phyloP scores from a whole-genome alignment of 2,797 vertebrate species.

The Argya squamiceps region DNA sequence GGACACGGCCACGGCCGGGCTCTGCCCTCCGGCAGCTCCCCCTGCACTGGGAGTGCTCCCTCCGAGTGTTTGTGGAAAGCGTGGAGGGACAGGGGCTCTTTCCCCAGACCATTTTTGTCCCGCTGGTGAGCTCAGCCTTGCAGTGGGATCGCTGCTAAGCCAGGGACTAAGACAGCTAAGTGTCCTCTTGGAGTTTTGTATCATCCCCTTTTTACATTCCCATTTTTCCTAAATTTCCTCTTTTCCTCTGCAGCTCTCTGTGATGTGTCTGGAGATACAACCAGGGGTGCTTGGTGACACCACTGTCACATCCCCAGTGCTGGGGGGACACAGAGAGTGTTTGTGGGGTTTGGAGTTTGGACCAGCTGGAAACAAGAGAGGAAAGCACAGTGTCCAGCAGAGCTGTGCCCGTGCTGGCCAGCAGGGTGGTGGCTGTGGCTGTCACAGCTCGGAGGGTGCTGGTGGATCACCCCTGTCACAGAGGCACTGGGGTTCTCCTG shows the following conservation, averaged over 20 bases:
- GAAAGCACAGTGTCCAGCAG: not conserved
- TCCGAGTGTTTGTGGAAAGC: rapidly evolving
- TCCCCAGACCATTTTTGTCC: not conserved
- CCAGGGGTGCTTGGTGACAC: rapidly evolving
- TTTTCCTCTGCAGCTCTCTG: rapidly evolving
- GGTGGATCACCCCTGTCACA: not conserved
- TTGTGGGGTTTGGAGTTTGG: not conserved
- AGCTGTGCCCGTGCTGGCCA: not conserved
- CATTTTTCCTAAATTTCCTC: not conserved
- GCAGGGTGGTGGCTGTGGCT: not conserved
- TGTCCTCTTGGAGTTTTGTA: not conserved
- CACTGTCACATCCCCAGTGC: rapidly evolving
- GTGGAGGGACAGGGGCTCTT: rapidly evolving
- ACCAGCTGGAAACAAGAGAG: not conserved
- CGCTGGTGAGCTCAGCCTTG: not conserved
- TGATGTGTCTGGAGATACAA: rapidly evolving
- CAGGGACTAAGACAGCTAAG: too few species aligned
- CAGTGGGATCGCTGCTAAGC: not conserved
- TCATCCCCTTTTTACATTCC: not conserved
- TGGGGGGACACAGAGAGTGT: rapidly evolving
- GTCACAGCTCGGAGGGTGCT: rapidly evolving
- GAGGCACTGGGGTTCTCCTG: not conserved
- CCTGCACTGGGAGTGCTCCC: rapidly evolving
- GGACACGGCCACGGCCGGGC: not conserved
- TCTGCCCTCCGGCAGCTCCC: not conserved